These are phyloP conservation scores for Cerastis rubricosa DNA, from an alignment of 2,888 invertebrate species.

Conservation along the genomic window DNA sequence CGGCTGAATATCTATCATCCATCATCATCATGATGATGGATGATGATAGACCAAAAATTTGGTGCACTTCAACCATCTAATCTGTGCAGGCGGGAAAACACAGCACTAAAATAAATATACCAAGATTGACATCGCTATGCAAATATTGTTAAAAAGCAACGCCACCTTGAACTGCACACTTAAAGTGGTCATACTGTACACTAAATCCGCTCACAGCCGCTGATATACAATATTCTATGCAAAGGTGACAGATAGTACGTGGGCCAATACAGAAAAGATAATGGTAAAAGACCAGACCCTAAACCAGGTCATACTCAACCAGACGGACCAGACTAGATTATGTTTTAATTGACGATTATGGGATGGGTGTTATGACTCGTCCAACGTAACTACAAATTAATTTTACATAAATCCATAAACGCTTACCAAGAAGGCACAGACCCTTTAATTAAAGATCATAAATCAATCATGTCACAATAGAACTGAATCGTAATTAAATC, in stretches of 20 bases:
- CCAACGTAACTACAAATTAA: background rate
- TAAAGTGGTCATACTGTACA: no score
- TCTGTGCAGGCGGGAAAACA: background rate
- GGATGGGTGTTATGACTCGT: no score
- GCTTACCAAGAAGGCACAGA: conserved; percentile 6
- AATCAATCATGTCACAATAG: conserved; percentile 40
- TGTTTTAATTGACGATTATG: background rate
- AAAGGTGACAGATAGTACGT: background rate
- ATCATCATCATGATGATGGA: no score
- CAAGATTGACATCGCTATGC: background rate
- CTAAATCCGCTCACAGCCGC: background rate
- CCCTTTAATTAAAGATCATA: conserved; percentile 40
- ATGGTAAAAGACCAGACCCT: background rate
- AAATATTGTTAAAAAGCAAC: background rate
- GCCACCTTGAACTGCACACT: background rate
- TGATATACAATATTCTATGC: background rate
- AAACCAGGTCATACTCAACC: background rate
- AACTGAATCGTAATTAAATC: conserved; percentile 45
- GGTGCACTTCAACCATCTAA: background rate
- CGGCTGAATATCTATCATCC: no score
- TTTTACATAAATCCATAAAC: conserved; percentile 5
- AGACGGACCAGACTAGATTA: background rate
- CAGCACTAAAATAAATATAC: background rate
- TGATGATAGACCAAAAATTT: no score
- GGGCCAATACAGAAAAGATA: background rate